Base-by-base conservation (phyloP, 1,140 invertebrate genomes). In the Drosophila sulfurigaster region DNA sequence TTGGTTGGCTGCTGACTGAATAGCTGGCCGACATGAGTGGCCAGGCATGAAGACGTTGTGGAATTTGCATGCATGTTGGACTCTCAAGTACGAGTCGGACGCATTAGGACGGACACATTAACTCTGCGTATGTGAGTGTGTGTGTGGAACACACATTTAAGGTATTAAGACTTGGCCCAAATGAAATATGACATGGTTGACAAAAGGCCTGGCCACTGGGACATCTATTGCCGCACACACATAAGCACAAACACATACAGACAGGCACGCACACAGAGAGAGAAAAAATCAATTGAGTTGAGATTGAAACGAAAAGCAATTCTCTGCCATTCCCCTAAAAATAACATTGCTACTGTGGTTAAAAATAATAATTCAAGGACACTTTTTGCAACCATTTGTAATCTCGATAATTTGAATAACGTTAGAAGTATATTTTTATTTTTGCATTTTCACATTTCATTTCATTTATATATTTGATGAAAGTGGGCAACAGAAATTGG, bases 121-220 rank as follows among this genome's bases (percentile, higher is more conserved):
- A 86, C 69, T 86, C 8, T 20, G 32, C 54, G 54, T 57, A 20
- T 59, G 25, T 45, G 54, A 56, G 52, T 66, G 32, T 11, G 70
- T 56, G 49, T 65, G 56, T 43, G 32, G 15, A 59, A 68, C 60
- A 59, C 60, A 59, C 65, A 74, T 87, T 77, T 69, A 89, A 88
- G 83, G 83, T 88, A 87, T 87, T 87, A 87, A 66, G 85, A 75
- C 80, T 79, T 78, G 77, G 80, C 78, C 41, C 46, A 78, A 88
- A 88, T 88, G 83, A 88, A 89, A 89, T 88, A 88, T 89, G 85
- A 88, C 83, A 74, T 88, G 78, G 69, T 82, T 87, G 83, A 87
- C 82, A 87, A 88, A 87, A 86, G 82, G 76, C 76, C 71, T 68
- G 73, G 74, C 49, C 78, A 75, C 69, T 25, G 28, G 51, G 49